Base-by-base conservation (phyloP, 1,140 invertebrate genomes). In the Orussus abietinus region DNA sequence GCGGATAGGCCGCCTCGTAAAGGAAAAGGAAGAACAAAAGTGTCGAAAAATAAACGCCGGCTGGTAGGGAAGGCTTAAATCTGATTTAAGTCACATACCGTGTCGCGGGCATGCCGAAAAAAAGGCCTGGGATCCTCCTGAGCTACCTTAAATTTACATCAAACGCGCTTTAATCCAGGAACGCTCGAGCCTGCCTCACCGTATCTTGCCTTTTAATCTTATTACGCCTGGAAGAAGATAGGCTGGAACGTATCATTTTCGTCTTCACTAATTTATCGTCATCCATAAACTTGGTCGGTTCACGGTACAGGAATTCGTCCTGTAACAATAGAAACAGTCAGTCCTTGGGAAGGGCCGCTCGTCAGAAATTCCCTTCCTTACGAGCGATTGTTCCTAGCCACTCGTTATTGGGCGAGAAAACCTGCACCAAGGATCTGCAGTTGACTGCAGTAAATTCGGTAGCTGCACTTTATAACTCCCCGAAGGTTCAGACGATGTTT, bases 101-200 rank as follows among this genome's bases (percentile, higher is more conserved):
- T 64, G 62, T 64, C 55, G 62, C 52, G 51, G 53, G 48, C 49
- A 55, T 51, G 53, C 60, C 57, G 51, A 55, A 55, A 57, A 61
- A 66, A 62, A 60, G 47, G 55, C 61, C 49, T 54, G 54, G 57
- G 54, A 57, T 53, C n/a, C 51, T 38, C 45, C 51, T 49, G 47
- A 57, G 61, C 63, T 66, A 62, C 63, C 61, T 66, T 62, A 66
- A 66, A 66, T 66, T 66, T 62, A 59, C 61, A 60, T 66, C 63
- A 64, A 62, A 64, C 55, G 51, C 54, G 53, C 55, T 59, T 62
- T 66, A 66, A 64, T 64, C 57, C 63, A 45, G 38, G 57, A 61
- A 35, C 17, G 48, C 34, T 25, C 15, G 18, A 13, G 28, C 30
- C 26, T 41, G 36, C 49, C 45, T 56, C 52, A 45, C 42, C 57